phyloP scores from a whole-genome alignment of 2,113 vertebrate species.

The Calyptomena viridis region DNA sequence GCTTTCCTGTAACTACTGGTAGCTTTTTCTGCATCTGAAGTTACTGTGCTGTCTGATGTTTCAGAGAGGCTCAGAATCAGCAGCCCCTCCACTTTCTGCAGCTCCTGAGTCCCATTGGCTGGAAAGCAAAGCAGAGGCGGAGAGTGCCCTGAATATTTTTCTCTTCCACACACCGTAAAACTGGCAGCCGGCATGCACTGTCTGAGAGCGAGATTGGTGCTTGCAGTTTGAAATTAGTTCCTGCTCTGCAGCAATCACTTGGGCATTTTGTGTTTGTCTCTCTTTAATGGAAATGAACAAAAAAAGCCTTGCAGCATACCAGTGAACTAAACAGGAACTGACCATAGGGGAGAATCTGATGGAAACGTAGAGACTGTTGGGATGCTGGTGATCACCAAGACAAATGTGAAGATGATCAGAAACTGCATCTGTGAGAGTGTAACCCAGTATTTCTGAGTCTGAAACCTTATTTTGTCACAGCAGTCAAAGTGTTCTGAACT shows the following conservation, averaged over 20 bases:
- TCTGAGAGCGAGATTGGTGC: not conserved
- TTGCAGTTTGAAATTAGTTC: constrained; percentile 4
- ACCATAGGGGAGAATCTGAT: not conserved
- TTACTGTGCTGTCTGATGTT: not conserved
- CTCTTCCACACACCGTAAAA: constrained; percentile 24
- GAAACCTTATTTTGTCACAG: not conserved
- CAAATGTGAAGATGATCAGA: not conserved
- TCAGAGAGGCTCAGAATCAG: not conserved
- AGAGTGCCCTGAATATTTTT: constrained; percentile 31
- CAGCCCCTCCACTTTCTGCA: not conserved
- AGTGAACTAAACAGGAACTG: not conserved
- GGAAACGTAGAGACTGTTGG: not conserved
- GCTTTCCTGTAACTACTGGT: not conserved
- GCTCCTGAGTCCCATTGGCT: constrained; percentile 68
- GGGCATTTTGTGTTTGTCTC: not conserved
- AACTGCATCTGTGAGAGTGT: not conserved
- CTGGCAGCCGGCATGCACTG: constrained; percentile 17
- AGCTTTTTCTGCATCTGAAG: not conserved
- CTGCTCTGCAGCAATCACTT: not conserved
- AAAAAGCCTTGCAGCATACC: not conserved
- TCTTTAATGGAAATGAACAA: not conserved
- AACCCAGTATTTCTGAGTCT: not conserved
- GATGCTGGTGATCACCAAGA: not conserved
- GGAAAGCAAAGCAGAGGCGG: constrained; percentile 61
- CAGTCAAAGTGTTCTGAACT: not conserved